Evolutionary conservation across 2,797 vertebrate genomes (phyloP), one percentile per base, ranked within the genome.

Genomic region (Sebastes minor): DNA sequence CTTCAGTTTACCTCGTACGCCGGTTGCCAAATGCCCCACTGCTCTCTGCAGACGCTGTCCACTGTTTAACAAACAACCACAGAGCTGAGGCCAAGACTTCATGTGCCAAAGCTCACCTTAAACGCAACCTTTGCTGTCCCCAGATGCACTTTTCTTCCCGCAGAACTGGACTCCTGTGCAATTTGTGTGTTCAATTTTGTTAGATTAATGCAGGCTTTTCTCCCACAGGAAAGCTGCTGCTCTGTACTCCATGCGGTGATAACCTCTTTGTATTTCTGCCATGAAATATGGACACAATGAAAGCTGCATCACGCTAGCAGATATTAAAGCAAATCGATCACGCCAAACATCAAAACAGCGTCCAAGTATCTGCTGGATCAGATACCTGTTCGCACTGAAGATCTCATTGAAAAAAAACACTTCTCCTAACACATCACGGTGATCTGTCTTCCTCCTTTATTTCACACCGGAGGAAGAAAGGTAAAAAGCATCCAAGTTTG

Each of bases 1-100:
- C 85, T 92, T 91, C 91, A 94, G 95, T 94, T 95, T 94, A 92
- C 94, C 93, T 95, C 94, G 74, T 53, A 52, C 87, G 90, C 92
- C 63, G 2, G 89, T 80, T 91, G 88, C 83, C 91, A 91, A 78
- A 46, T 63, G 63, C 89, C 92, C 91, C 80, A 61, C 88, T 57
- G 81, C 80, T 73, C 25, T 56, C 80, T 80, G 78, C 71, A 63
- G 76, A 87, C 85, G 70, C 85, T 28, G 14, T 91, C 91, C 91
- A 88, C 92, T 94, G 85, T 94, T 94, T 81, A 91, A 70, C 92
- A 88, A 94, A 91, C 91, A 93, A 86, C 85, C 55, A 68, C 53
- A 46, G 73, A 70, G 62, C 73, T 13, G 12, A 38, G 71, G 76
- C 81, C 82, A 84, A 82, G 23, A 55, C 71, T 75, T 74, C 56